A percentile compares a stretch with the other conserved stretches of the same genome.
These are phyloP conservation scores for Sebastes dallii DNA, from an alignment of 2,797 vertebrate genomes.

Conservation along the genomic window DNA sequence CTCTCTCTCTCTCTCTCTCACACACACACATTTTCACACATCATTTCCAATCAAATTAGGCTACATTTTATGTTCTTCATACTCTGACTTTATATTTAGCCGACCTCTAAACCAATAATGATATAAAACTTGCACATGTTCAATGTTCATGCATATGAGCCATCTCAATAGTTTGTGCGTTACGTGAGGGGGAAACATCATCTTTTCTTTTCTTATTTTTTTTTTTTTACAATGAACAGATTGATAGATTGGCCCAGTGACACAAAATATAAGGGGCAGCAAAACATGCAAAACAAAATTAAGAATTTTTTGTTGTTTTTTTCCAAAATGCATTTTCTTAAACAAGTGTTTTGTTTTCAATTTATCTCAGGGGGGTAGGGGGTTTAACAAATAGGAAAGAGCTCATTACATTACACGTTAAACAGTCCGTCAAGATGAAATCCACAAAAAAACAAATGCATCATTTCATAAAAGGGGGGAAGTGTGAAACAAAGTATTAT, in stretches of 20 bases:
- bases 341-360: constrained; percentile 49
- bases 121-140: constrained; percentile 67
- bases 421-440: constrained; percentile 64
- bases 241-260: constrained; percentile 55
- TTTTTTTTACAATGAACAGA: constrained; percentile 40
- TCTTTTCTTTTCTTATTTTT: constrained; percentile 2
- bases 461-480: constrained; percentile 45
- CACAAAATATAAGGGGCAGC: constrained; percentile 62
- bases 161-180: constrained; percentile 55
- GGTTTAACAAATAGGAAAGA: constrained; percentile 30
- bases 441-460: constrained; percentile 54
- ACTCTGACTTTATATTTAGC: constrained; percentile 37
- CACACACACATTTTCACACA: not conserved
- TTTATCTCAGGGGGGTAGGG: constrained; percentile 11
- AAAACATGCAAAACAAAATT: constrained; percentile 70
- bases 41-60: constrained; percentile 48
- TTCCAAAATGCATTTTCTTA: constrained; percentile 58
- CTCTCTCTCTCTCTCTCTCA: not conserved
- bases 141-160: constrained; percentile 71
- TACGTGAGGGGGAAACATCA: constrained; percentile 5
- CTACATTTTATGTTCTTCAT: constrained; percentile 50
- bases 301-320: not conserved
- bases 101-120: constrained; percentile 35
- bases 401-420: constrained; percentile 58
- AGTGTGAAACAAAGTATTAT: constrained; percentile 60